These are phyloP conservation scores for Eulemur coronatus DNA, from an alignment of 2,797 vertebrate genomes.

Conservation along the genomic window DNA sequence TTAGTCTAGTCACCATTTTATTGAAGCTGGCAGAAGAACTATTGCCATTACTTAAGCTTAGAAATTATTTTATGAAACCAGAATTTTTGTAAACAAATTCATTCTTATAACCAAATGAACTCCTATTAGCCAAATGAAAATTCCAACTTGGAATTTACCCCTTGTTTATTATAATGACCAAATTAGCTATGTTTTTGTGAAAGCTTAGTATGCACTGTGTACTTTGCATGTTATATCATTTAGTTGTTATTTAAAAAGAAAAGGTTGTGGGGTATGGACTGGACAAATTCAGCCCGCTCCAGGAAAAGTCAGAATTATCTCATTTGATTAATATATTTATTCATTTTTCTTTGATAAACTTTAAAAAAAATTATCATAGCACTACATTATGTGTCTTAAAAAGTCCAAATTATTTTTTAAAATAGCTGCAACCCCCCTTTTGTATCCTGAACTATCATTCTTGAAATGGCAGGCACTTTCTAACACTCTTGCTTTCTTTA, in stretches of 20 bases:
- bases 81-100: slow-evolving; percentile 21
- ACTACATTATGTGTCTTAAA: not conserved
- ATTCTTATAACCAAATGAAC: not conserved
- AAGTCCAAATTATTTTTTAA: not conserved
- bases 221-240: not conserved
- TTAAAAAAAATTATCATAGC: not conserved
- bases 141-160: not conserved
- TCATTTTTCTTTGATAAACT: not conserved
- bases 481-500: not conserved
- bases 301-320: not conserved
- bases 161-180: not conserved
- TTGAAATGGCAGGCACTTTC: not conserved
- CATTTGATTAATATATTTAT: not conserved
- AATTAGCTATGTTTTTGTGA: not conserved
- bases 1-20: not conserved
- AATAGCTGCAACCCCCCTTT: not conserved
- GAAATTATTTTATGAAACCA: slow-evolving; percentile 18
- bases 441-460: not conserved
- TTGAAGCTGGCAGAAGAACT: slow-evolving; percentile 22
- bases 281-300: not conserved
- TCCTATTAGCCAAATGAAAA: not conserved
- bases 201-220: not conserved
- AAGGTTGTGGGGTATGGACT: fast-evolving
- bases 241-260: slow-evolving; percentile 28
- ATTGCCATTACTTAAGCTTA: not conserved